Evolutionary conservation across 2,888 invertebrate genomes (phyloP), one percentile per base, ranked within the genome.

Genomic region (Loripinus fragilis): DNA sequence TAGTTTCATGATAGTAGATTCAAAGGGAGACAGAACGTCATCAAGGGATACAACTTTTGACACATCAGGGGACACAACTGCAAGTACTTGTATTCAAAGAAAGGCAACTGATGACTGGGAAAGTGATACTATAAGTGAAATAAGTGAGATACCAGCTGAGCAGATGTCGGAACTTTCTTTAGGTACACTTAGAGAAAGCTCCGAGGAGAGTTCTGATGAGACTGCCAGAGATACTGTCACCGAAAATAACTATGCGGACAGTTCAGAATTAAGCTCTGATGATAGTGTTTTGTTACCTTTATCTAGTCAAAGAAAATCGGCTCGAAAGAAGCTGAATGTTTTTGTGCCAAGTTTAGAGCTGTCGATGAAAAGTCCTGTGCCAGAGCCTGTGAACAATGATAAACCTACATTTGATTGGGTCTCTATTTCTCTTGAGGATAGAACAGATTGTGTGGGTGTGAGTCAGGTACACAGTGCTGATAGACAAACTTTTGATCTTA

Each of bases 291-390:
- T 74, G 2, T 41, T 70, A 28, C 50, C 69, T 70, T 20, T 50
- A 28, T 52, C 41, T 60, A 60, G 50, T 20, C 30, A 15, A 28
- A 28, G 66, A 30, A 70, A 12, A 12, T n/a, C 38, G 28, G 64
- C 78, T 38, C 77, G 68, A 25, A 70, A 67, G 65, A 70, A 71
- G 25, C 50, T 81, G 28, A 72, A 83, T 72, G 78, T 79, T 8
- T 71, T 78, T 28, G 76, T 83, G 30, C 83, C 83, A 70, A 81
- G 71, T 70, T 65, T 83, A 2, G 77, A 76, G 50, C 55, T 83
- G 23, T 76, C 76, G 2, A 55, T 83, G 28, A 75, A 76, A 45
- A 73, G 78, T 15, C 76, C 76, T 42, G 74, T 55, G 45, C 72
- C 74, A 65, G 78, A 80, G 50, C 42, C 80, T 42, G 66, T 75